These are phyloP conservation scores for Heliconius sara DNA, from an alignment of 2,888 invertebrate species.

Conservation along the genomic window DNA sequence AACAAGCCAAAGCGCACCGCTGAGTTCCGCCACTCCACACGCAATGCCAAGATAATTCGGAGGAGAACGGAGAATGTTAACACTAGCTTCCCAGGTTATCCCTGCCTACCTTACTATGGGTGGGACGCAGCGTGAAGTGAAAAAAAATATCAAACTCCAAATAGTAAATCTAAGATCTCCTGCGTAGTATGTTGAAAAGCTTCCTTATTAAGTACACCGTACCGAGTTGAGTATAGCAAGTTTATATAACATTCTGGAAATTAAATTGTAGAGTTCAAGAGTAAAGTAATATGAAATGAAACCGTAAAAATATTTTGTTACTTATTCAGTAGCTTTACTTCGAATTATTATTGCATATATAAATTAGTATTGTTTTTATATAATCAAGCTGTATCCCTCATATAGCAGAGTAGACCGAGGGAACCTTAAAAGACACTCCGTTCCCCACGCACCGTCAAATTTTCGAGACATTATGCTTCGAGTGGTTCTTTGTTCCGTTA, in stretches of 20 bases:
- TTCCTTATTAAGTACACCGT: not conserved
- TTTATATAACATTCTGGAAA: not conserved
- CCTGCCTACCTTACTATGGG: no score
- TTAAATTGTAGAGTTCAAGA: not conserved
- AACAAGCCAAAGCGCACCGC: no score
- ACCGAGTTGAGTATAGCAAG: not conserved
- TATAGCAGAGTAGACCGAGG: not conserved
- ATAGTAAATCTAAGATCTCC: not conserved
- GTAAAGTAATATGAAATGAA: not conserved
- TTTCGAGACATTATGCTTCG: not conserved
- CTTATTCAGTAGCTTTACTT: not conserved
- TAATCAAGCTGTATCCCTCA: not conserved
- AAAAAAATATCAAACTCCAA: no score
- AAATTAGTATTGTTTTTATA: not conserved
- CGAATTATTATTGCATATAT: not conserved
- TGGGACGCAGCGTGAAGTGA: no score
- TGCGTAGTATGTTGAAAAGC: not conserved
- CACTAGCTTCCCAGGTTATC: no score
- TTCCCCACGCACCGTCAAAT: not conserved
- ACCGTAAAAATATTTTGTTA: not conserved
- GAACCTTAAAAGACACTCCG: not conserved
- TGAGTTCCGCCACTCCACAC: no score
- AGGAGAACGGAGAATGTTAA: no score
- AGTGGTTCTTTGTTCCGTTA: no score
- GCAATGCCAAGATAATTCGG: no score